These are phyloP conservation scores for Arion vulgaris DNA, from an alignment of 1,140 invertebrate genomes.

Conservation along the genomic window DNA sequence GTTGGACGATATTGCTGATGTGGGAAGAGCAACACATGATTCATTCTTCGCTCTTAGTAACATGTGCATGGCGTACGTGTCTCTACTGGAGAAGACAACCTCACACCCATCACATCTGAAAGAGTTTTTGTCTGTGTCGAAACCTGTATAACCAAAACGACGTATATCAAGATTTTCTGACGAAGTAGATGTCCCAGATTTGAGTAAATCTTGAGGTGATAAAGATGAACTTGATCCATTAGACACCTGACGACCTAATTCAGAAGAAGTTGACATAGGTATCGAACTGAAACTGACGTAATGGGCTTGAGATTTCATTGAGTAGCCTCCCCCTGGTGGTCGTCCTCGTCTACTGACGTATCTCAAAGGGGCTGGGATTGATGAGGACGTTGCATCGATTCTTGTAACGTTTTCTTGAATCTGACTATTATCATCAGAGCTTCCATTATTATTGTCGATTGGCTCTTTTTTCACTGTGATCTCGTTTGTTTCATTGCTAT, in stretches of 20 bases:
- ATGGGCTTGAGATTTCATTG: slow-evolving; percentile 29
- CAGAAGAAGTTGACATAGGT: background rate
- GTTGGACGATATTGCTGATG: slow-evolving; percentile 33
- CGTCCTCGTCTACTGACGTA: slow-evolving; percentile 37
- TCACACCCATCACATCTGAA: slow-evolving; percentile 67
- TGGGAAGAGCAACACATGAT: slow-evolving; percentile 48
- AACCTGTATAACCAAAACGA: slow-evolving; percentile 18
- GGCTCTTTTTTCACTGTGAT: slow-evolving; percentile 16
- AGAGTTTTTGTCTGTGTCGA: slow-evolving; percentile 44
- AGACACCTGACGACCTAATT: background rate
- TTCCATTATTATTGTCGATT: background rate
- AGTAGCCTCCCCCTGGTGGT: slow-evolving; percentile 38
- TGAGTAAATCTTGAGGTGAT: slow-evolving; percentile 7
- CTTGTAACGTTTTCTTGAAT: background rate
- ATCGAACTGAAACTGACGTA: slow-evolving; percentile 19
- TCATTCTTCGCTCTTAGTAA: slow-evolving; percentile 68
- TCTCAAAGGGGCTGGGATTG: background rate
- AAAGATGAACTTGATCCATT: slow-evolving; percentile 6
- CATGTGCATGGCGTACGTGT: slow-evolving; percentile 71
- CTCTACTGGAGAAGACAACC: slow-evolving; percentile 62
- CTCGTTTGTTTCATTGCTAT: background rate
- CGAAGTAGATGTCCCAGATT: background rate
- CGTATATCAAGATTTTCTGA: slow-evolving; percentile 18
- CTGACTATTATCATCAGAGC: background rate
- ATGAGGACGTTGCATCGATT: background rate